phyloP scores from a whole-genome alignment of 2,113 vertebrate genomes.

The Sceloporus undulatus region DNA sequence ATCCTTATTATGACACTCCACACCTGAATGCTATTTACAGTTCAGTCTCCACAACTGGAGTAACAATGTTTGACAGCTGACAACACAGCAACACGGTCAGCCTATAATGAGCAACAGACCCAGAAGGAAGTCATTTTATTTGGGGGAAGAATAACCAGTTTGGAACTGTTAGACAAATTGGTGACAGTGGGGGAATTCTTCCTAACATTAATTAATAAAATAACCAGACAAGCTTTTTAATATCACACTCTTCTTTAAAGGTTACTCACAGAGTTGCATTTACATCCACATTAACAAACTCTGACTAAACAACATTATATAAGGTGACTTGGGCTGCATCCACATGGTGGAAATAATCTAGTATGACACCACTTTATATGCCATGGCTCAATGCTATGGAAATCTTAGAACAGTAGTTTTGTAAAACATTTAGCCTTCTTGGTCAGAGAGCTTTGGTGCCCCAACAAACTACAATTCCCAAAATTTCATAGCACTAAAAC shows the following conservation, averaged over 20 bases:
- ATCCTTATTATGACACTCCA: background rate
- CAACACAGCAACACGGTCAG: no score
- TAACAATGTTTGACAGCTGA: background rate
- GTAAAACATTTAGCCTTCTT: no score
- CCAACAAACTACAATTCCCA: no score
- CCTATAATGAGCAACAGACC: background rate
- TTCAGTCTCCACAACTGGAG: background rate
- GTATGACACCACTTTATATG: no score
- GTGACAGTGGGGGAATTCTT: background rate
- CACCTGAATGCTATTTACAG: rapidly evolving
- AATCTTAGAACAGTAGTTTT: no score
- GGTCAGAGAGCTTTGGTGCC: no score
- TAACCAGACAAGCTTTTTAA: background rate
- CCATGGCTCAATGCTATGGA: no score
- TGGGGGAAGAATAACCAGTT: background rate
- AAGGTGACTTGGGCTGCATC: no score
- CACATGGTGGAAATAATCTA: no score
- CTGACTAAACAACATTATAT: background rate
- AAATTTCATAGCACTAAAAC: no score
- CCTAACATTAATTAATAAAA: background rate
- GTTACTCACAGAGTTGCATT: background rate
- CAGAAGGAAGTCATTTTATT: background rate
- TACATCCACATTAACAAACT: background rate
- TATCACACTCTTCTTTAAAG: background rate
- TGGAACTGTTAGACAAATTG: no score